Evolutionary conservation across 2,888 invertebrate species (phyloP), one percentile per base, ranked within the genome.

Genomic region (Pachydiplax longipennis): DNA sequence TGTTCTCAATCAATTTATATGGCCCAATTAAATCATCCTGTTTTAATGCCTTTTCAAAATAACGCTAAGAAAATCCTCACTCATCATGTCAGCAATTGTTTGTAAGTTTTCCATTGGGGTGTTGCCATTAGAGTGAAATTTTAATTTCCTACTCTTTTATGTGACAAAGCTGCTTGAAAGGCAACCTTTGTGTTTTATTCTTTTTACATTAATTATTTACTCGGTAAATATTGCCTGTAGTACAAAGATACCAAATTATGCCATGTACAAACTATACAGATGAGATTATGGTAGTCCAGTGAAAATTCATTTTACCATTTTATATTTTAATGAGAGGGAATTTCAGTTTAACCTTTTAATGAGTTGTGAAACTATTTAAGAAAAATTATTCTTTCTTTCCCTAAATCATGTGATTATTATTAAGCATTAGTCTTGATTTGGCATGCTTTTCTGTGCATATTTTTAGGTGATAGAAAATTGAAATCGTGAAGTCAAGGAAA

Each of bases 361-460:
- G 31, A 31, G 13, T 73, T 25, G 73, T 25, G 3, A 31, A n/a
- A 31, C 15, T 25, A 10, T 73, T 73, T 31, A 15, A 15, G 12
- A 73, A 73, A 31, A 73, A 22, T 31, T 31, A 31, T 31, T 31
- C 73, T 13, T 25, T 31, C 8, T n/a, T 73, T 25, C 31, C 73
- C 73, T 31, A 13, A 73, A 73, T n/a, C n/a, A 73, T 8, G 12
- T 73, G 73, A 1, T 73, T 31, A 2, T 10, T 73, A 31, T 73
- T 53, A 22, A 73, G 25, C 22, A 12, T 31, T 13, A 73, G 25
- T 13, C 25, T 87, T 87, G 37, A 65, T 58, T 87, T 61, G 87
- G 87, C 61, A 87, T 87, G 61, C 37, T 87, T 87, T 65, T 83
- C 48, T 65, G 87, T 87, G 87, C 61, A n/a, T 40, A 31, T 65